Evolutionary conservation across 2,888 invertebrate genomes (phyloP).

Genomic region (Luperina nickerlii): DNA sequence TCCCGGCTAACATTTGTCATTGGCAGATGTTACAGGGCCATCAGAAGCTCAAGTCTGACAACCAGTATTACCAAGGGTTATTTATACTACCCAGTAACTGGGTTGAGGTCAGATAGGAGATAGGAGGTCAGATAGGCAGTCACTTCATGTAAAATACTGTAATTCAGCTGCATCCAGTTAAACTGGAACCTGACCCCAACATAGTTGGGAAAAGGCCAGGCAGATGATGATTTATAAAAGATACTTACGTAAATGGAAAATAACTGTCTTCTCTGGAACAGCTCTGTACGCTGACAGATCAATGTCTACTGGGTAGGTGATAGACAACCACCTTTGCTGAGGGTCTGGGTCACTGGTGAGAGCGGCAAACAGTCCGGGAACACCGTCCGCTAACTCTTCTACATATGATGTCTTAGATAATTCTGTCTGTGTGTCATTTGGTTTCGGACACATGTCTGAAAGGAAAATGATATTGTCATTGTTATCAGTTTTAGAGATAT

Average conservation of each 20-base stretch:
- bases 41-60: too few species aligned
- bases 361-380: slow-evolving; percentile 95
- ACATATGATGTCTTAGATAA: slow-evolving; percentile 95
- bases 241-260: slow-evolving; percentile 93
- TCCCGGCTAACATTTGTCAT: too few species aligned
- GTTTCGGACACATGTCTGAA: slow-evolving; percentile 97
- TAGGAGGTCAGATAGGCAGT: neutral
- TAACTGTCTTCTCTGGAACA: slow-evolving; percentile 92
- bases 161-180: neutral
- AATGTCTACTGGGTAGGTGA: slow-evolving; percentile 94
- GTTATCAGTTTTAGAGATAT: slow-evolving; percentile 19
- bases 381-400: slow-evolving; percentile 95
- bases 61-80: too few species aligned
- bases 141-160: neutral
- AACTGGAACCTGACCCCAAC: neutral
- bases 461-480: slow-evolving; percentile 35
- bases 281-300: slow-evolving; percentile 92
- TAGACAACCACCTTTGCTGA: slow-evolving; percentile 95
- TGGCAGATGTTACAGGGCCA: too few species aligned
- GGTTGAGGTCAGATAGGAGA: too few species aligned
- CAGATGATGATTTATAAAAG: neutral
- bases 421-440: slow-evolving; percentile 93
- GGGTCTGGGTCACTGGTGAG: slow-evolving; percentile 95
- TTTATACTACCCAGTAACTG: too few species aligned
- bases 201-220: neutral